Evolutionary conservation across 1,140 invertebrate species (phyloP), one percentile per base, ranked within the genome.

Genomic region (Diuraphis noxia): DNA sequence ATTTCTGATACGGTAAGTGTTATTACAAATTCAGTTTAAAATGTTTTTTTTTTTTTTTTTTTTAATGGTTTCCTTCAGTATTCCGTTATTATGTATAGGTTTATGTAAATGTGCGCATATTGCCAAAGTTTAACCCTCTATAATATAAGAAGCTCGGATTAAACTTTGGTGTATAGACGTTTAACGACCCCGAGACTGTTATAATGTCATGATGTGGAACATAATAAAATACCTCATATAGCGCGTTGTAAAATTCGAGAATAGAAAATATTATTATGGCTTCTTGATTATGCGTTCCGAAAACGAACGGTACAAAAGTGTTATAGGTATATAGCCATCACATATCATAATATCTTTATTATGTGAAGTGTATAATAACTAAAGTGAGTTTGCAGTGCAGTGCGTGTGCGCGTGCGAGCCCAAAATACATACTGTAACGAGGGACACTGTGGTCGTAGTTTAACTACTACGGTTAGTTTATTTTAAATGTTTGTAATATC

Each of bases 71-170:
- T 82, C n/a, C n/a, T n/a, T 82, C 21, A 38, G 89, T 52, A 52
- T 38, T 49, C 77, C 10, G 63, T 52, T 43, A 72, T 72, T 72
- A 36, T 79, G 89, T 46, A 90, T 90, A 79, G 88, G 88, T 90
- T 90, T 90, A 90, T 90, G 88, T 46, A 90, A 90, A 90, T 90
- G 40, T 36, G 72, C 43, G 88, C 79, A 91, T 91, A 91, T 91
- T 91, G 89, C 89, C 40, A 91, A 91, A 91, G 89, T 91, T 91
- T 82, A 91, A 91, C 72, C 89, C 77, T 81, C 72, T 82, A 82
- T 38, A n/a, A 52, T 49, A 82, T 49, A 91, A 91, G 89, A 52
- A 91, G 63, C 89, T 82, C n/a, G 52, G 72, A 91, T 91, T 91
- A 81, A 91, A 91, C 89, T 91, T 91, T 91, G 34, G 43, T 30